Conservation (phyloP, 2,113 vertebrate genomes). For the Cyanoliseus patagonus region DNA sequence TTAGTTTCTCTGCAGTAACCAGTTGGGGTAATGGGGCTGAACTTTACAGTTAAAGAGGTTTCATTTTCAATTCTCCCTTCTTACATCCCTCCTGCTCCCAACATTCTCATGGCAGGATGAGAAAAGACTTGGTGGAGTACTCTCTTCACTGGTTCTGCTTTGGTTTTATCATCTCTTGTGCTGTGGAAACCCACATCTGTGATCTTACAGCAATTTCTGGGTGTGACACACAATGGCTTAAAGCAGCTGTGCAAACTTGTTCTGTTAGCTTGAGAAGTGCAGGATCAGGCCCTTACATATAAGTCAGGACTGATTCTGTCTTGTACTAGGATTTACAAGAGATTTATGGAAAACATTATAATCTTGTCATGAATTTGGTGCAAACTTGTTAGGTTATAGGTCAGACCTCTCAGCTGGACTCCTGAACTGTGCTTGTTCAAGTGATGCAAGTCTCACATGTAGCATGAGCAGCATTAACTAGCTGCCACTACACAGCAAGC, state of each 20-base stretch:
- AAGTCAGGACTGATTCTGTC: neutral
- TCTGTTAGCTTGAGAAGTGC: neutral
- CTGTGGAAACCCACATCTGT: neutral
- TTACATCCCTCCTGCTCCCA: neutral
- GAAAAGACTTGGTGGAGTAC: neutral
- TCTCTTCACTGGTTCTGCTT: neutral
- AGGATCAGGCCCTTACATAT: neutral
- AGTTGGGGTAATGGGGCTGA: neutral
- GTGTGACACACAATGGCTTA: neutral
- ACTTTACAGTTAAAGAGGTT: neutral
- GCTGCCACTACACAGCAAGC: neutral
- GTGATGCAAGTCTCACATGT: fast-evolving
- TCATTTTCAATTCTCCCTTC: neutral
- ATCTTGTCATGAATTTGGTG: neutral
- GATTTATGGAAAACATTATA: neutral
- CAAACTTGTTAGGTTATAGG: neutral
- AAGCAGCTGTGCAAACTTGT: neutral
- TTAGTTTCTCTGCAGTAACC: neutral
- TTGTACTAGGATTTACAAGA: neutral
- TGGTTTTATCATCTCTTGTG: neutral
- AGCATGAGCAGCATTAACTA: neutral
- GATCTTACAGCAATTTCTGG: neutral
- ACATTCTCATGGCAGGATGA: neutral
- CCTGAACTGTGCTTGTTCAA: neutral
- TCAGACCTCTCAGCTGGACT: neutral